These are phyloP conservation scores for Homarus americanus DNA, from an alignment of 1,140 invertebrate genomes.

Conservation along the genomic window DNA sequence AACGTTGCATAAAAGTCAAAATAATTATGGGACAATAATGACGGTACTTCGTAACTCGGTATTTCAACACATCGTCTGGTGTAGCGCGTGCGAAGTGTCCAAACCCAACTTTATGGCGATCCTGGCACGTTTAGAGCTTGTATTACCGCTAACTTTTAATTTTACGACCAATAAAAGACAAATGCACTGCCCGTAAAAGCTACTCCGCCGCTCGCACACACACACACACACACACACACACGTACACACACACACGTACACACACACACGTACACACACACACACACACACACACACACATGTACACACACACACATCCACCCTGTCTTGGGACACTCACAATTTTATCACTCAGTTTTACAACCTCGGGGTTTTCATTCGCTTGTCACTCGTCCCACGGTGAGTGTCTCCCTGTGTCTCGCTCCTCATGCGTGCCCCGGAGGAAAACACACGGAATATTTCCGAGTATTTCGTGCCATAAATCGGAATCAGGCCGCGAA, in stretches of 20 bases:
- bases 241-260: conserved; percentile 32
- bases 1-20: conserved; percentile 55
- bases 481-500: conserved; percentile 27
- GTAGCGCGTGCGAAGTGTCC: conserved; percentile 56
- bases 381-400: conserved; percentile 41
- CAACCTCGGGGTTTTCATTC: conserved; percentile 61
- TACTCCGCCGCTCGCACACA: conserved; percentile 26
- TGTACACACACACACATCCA: conserved; percentile 35
- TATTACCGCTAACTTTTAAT: conserved; percentile 73
- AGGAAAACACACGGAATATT: conserved; percentile 28
- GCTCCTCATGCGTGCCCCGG: background rate
- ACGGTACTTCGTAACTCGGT: conserved; percentile 47
- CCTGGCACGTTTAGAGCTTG: conserved; percentile 68
- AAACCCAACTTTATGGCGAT: conserved; percentile 63
- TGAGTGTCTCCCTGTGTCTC: conserved; percentile 24
- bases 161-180: conserved; percentile 73
- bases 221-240: conserved; percentile 15
- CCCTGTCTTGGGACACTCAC: conserved; percentile 32
- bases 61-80: conserved; percentile 63
- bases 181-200: conserved; percentile 72
- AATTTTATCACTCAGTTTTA: conserved; percentile 71
- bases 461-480: conserved; percentile 29
- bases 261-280: conserved; percentile 47
- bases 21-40: conserved; percentile 67
- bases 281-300: conserved; percentile 41